Evolutionary conservation across 2,113 vertebrate species (phyloP).

Genomic region (Acinonyx jubatus): DNA sequence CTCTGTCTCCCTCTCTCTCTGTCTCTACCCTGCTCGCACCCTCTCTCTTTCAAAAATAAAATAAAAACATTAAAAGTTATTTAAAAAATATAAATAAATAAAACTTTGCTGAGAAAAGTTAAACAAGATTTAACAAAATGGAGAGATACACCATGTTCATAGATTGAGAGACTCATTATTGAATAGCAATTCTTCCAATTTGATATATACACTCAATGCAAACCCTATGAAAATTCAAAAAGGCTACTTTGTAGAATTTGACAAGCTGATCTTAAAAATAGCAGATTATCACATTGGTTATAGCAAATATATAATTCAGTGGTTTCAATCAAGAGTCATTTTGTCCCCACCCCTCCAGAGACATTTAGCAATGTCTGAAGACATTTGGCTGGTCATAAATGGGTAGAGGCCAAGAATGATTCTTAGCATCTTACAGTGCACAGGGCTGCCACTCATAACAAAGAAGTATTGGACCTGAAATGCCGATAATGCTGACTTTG

Average conservation of each 20-base stretch:
- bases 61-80: too few relatives aligned
- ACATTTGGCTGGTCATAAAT: neutral
- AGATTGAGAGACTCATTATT: neutral
- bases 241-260: neutral
- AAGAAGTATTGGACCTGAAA: neutral
- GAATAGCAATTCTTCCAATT: neutral
- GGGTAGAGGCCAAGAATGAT: neutral
- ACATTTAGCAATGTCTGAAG: neutral
- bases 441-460: neutral
- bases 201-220: neutral
- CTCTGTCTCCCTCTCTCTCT: too few relatives aligned
- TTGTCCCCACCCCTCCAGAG: accelerated
- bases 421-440: neutral
- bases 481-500: neutral
- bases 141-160: neutral
- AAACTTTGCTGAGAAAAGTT: neutral
- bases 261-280: neutral
- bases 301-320: neutral
- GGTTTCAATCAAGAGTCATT: neutral
- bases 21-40: too few relatives aligned
- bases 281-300: neutral
- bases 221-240: neutral
- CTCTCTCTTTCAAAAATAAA: too few relatives aligned
- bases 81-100: neutral
- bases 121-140: neutral